phyloP scores from a whole-genome alignment of 2,888 invertebrate species.

The Plagodis pulveraria region DNA sequence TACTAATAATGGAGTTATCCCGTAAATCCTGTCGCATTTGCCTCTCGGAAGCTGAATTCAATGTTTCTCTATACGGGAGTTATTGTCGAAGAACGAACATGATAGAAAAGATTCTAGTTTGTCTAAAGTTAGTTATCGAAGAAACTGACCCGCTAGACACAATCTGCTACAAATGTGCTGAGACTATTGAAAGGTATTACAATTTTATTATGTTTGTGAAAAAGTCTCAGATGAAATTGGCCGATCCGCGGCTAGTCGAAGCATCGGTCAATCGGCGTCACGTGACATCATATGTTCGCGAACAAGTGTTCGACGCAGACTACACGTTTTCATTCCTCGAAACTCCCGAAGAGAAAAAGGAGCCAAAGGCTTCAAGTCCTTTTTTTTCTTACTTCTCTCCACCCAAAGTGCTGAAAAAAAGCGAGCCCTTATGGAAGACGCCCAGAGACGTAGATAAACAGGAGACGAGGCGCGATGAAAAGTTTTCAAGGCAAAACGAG shows the following conservation, averaged over 20 bases:
- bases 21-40: conserved; percentile 69
- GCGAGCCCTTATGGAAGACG: conserved; percentile 60
- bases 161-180: conserved; percentile 72
- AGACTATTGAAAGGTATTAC: conserved; percentile 69
- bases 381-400: conserved; percentile 74
- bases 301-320: conserved; percentile 68
- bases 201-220: conserved; percentile 63
- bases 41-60: conserved; percentile 69
- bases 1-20: conserved; percentile 61
- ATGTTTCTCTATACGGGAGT: conserved; percentile 64
- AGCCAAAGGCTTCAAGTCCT: conserved; percentile 63
- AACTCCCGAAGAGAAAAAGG: conserved; percentile 58
- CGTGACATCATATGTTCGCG: conserved; percentile 64
- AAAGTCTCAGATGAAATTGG: conserved; percentile 59
- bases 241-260: conserved; percentile 44
- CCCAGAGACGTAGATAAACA: conserved; percentile 48
- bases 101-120: conserved; percentile 67
- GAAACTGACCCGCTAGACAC: conserved; percentile 62
- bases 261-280: conserved; percentile 52
- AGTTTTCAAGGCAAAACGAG: conserved; percentile 45
- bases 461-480: conserved; percentile 39
- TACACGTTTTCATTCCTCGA: conserved; percentile 73
- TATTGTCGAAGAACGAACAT: conserved; percentile 64
- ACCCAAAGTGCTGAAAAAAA: conserved; percentile 54
- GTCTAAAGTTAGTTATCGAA: conserved; percentile 67